Evolutionary conservation across 2,113 vertebrate species (phyloP).

Genomic region (Martes martes): DNA sequence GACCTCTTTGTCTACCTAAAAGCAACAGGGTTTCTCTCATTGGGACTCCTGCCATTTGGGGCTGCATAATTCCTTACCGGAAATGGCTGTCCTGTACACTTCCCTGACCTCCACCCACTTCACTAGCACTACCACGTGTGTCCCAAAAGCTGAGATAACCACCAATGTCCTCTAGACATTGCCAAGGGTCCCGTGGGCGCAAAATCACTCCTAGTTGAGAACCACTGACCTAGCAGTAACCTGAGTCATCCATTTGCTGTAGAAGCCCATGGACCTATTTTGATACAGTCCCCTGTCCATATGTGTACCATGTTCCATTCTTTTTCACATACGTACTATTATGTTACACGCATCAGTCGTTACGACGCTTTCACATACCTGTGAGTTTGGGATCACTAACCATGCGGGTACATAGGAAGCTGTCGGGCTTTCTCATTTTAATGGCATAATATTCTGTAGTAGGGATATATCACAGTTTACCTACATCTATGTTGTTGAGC

Average conservation of each 20-base stretch:
- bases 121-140: accelerated
- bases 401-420: neutral
- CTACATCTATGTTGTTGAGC: neutral
- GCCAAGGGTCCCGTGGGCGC: neutral
- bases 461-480: neutral
- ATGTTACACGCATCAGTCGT: neutral
- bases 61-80: neutral
- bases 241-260: neutral
- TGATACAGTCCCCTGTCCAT: neutral
- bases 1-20: neutral
- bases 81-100: neutral
- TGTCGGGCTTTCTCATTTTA: neutral
- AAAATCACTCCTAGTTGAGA: neutral
- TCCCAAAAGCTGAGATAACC: neutral
- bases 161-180: neutral
- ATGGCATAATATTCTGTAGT: neutral
- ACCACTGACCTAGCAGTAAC: neutral
- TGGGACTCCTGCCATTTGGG: neutral
- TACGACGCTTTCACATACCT: neutral
- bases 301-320: neutral
- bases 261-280: neutral
- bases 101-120: neutral
- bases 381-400: neutral
- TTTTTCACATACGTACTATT: neutral
- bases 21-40: neutral